Conservation (phyloP, 2,113 vertebrate species). For the Halichoerus grypus region DNA sequence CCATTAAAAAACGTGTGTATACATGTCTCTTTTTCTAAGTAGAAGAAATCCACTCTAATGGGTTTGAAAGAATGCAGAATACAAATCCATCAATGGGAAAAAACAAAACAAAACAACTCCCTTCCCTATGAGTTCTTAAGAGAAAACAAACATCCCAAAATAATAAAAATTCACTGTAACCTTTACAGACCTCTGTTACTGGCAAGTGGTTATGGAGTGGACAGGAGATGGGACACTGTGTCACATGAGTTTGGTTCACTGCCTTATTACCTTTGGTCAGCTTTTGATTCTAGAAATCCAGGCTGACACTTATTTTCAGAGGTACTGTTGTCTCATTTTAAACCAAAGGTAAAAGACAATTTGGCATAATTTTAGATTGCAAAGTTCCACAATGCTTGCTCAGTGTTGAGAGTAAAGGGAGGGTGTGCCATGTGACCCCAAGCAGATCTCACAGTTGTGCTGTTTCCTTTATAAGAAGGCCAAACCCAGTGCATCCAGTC, state of each 20-base stretch:
- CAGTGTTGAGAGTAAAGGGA: neutral
- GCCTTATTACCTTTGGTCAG: neutral
- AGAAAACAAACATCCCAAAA: neutral
- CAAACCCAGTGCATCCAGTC: neutral
- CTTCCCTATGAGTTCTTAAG: neutral
- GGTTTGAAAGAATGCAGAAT: constrained; percentile 53
- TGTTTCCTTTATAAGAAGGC: neutral
- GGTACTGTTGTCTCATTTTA: constrained; percentile 33
- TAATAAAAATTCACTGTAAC: neutral
- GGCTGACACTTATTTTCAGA: constrained; percentile 1
- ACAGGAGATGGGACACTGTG: neutral
- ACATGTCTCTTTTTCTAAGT: neutral
- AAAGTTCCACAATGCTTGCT: constrained; percentile 9
- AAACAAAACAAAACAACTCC: neutral
- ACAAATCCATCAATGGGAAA: neutral
- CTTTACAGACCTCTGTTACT: neutral
- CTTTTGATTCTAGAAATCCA: neutral
- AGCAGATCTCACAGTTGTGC: neutral
- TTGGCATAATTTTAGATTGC: neutral
- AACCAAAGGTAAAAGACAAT: neutral
- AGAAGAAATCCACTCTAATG: neutral
- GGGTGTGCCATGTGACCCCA: neutral
- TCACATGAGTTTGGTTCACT: neutral
- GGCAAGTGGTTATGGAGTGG: neutral
- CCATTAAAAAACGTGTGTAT: neutral